These are phyloP conservation scores for Erpobdella octoculata DNA, from an alignment of 2,888 invertebrate genomes.

Conservation along the genomic window DNA sequence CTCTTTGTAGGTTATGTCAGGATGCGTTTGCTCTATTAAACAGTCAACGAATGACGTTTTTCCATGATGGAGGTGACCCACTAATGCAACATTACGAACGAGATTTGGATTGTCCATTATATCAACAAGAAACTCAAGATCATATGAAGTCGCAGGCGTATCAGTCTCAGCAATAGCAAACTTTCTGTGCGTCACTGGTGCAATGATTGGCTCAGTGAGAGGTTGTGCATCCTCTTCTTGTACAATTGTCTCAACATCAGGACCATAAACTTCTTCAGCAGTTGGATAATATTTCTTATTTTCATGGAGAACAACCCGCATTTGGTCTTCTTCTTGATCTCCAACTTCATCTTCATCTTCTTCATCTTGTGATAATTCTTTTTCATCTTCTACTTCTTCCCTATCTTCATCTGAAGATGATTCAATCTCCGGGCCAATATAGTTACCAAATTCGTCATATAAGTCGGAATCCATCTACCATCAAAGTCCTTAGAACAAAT, in stretches of 20 bases:
- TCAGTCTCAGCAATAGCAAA: conserved; percentile 89
- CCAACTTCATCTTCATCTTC: conserved; percentile 45
- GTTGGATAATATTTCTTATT: conserved; percentile 92
- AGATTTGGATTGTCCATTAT: conserved; percentile 92
- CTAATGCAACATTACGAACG: conserved; percentile 85
- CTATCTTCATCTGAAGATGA: conserved; percentile 79
- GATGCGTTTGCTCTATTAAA: conserved; percentile 90
- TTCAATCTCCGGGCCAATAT: conserved; percentile 86
- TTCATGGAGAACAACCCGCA: conserved; percentile 88
- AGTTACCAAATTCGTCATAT: conserved; percentile 99
- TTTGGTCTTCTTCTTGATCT: conserved; percentile 44
- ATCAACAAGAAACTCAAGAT: conserved; percentile 92
- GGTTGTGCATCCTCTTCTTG: conserved; percentile 98
- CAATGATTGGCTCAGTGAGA: conserved; percentile 67
- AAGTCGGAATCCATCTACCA: conserved; percentile 65
- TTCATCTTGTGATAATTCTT: conserved; percentile 53
- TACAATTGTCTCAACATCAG: conserved; percentile 93
- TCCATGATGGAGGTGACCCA: conserved; percentile 96
- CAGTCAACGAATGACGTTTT: conserved; percentile 97
- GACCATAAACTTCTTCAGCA: conserved; percentile 84
- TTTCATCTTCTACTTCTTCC: conserved; percentile 58
- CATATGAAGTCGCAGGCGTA: conserved; percentile 83
- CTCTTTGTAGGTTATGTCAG: conserved; percentile 62
- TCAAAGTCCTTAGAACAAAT: too few species aligned
- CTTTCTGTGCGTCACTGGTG: conserved; percentile 86